Conservation (phyloP, 2,113 vertebrate genomes). For the sheep (Ovis aries) region ARS-UI_Ramb_v3.0 NC_056073.1:49547001-49547500, state of each 20-base stretch:
- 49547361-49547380: background rate
- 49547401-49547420: background rate
- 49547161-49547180: background rate
- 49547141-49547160: background rate
- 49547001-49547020: constrained; percentile 55
- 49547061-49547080: background rate
- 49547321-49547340: background rate
- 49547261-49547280: background rate
- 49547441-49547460: background rate
- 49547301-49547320: background rate
- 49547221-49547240: background rate
- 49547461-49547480: background rate
- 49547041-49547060: background rate
- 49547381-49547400: background rate
- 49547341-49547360: background rate
- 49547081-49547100: constrained; percentile 33
- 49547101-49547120: background rate
- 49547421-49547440: background rate
- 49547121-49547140: background rate
- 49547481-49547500: background rate
- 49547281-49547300: background rate
- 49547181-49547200: background rate
- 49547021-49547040: background rate
- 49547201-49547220: background rate
- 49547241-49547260: background rate